A percentile compares a stretch with the other conserved stretches of the same genome.
phyloP scores from a whole-genome alignment of 2,797 vertebrate genomes.

The Urosaurus nigricauda region DNA sequence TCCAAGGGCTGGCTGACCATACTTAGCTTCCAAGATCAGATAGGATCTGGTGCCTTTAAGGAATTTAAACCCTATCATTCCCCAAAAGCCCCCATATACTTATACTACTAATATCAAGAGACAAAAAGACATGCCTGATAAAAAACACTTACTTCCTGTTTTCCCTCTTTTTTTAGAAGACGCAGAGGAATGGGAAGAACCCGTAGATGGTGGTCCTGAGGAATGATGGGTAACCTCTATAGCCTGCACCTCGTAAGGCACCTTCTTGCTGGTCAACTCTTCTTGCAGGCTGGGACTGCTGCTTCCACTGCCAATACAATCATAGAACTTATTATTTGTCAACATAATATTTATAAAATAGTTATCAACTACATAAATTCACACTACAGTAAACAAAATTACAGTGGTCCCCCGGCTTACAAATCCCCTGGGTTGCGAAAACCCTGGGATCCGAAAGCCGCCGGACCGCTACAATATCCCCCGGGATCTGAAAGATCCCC shows the following conservation, averaged over 20 bases:
- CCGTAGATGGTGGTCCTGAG: constrained; percentile 78
- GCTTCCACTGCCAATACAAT: constrained; percentile 63
- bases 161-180: constrained; percentile 85
- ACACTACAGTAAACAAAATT: background rate
- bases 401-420: too few relatives aligned
- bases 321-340: constrained; percentile 33
- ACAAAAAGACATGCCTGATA: background rate
- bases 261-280: constrained; percentile 80
- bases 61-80: too few relatives aligned
- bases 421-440: too few relatives aligned
- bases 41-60: too few relatives aligned
- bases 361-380: background rate
- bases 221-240: constrained; percentile 80
- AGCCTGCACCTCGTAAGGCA: constrained; percentile 76
- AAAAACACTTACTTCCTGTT: constrained; percentile 76
- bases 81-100: background rate
- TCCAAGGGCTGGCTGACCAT: too few relatives aligned
- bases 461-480: too few relatives aligned
- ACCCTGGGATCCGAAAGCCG: too few relatives aligned
- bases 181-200: constrained; percentile 85
- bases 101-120: too few relatives aligned
- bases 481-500: too few relatives aligned
- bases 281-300: constrained; percentile 83
- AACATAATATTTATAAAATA: background rate
- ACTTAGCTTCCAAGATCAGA: too few relatives aligned